These are phyloP conservation scores for Myxocyprinus asiaticus DNA, from an alignment of 2,113 vertebrate species.

Conservation along the genomic window DNA sequence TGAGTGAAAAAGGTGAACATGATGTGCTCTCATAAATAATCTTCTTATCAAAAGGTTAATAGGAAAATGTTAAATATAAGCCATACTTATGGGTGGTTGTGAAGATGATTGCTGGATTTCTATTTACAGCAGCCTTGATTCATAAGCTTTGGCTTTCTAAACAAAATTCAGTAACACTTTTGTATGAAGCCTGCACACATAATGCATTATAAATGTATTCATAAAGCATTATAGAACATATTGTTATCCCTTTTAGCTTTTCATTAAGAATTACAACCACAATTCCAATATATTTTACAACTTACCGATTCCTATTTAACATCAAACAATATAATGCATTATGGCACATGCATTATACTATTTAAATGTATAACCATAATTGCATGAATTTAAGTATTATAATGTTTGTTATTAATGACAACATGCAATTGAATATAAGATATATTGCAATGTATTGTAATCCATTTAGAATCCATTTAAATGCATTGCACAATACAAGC, in stretches of 20 bases:
- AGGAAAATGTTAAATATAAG: background rate
- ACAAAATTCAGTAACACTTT: background rate
- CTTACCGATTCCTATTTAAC: too few species aligned
- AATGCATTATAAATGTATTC: background rate
- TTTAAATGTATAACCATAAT: background rate
- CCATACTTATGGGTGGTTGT: background rate
- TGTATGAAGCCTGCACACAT: background rate
- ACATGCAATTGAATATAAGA: background rate
- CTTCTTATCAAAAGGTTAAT: slow-evolving; percentile 22
- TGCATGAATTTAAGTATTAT: background rate
- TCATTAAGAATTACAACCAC: background rate
- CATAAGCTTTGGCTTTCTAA: background rate
- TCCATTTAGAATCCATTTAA: background rate
- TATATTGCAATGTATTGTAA: background rate
- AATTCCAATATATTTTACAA: background rate
- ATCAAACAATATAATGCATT: too few species aligned
- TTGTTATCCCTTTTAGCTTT: background rate
- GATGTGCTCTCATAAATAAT: slow-evolving; percentile 2
- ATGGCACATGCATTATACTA: background rate
- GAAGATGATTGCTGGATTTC: background rate
- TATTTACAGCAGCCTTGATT: background rate
- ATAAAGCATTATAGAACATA: background rate
- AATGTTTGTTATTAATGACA: background rate
- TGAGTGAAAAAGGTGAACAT: slow-evolving; percentile 8
- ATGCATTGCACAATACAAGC: background rate